These are phyloP conservation scores for Melanostoma mellinum DNA, from an alignment of 2,888 invertebrate genomes.

Conservation along the genomic window DNA sequence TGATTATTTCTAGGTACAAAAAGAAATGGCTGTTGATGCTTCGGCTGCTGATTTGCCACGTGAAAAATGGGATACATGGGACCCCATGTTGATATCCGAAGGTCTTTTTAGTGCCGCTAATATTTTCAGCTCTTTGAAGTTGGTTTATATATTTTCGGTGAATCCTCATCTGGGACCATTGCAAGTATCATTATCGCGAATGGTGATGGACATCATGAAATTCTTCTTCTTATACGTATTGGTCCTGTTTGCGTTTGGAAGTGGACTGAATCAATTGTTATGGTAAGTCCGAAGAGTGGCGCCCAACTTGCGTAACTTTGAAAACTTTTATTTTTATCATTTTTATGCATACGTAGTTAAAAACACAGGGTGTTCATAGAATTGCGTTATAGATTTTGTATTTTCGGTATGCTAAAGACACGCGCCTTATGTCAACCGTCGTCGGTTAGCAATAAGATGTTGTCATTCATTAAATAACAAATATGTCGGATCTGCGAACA, in stretches of 20 bases:
- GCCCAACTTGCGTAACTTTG: too few relatives aligned
- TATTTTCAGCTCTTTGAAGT: slow-evolving; percentile 97
- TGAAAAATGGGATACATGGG: slow-evolving; percentile 98
- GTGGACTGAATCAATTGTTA: slow-evolving; percentile 85
- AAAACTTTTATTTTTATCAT: not conserved
- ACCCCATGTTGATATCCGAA: slow-evolving; percentile 98
- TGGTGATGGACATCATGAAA: slow-evolving; percentile 98
- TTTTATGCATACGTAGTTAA: too few relatives aligned
- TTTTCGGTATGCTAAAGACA: too few relatives aligned
- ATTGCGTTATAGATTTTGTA: too few relatives aligned
- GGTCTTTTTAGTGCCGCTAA: slow-evolving; percentile 99
- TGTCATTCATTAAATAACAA: too few relatives aligned
- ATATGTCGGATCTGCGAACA: too few relatives aligned
- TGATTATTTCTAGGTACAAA: slow-evolving; percentile 85
- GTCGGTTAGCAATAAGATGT: too few relatives aligned
- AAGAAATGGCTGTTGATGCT: slow-evolving; percentile 85
- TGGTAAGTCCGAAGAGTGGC: slow-evolving; percentile 76
- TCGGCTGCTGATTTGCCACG: slow-evolving; percentile 87
- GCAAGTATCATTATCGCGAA: slow-evolving; percentile 96
- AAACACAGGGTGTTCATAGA: too few relatives aligned
- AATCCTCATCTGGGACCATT: slow-evolving; percentile 98
- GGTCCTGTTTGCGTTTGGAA: slow-evolving; percentile 97
- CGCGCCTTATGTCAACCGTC: too few relatives aligned
- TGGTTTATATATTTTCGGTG: slow-evolving; percentile 98
- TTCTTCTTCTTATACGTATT: slow-evolving; percentile 96